These are phyloP conservation scores for Siniperca undulata DNA, from an alignment of 2,797 vertebrate species.

Conservation along the genomic window DNA sequence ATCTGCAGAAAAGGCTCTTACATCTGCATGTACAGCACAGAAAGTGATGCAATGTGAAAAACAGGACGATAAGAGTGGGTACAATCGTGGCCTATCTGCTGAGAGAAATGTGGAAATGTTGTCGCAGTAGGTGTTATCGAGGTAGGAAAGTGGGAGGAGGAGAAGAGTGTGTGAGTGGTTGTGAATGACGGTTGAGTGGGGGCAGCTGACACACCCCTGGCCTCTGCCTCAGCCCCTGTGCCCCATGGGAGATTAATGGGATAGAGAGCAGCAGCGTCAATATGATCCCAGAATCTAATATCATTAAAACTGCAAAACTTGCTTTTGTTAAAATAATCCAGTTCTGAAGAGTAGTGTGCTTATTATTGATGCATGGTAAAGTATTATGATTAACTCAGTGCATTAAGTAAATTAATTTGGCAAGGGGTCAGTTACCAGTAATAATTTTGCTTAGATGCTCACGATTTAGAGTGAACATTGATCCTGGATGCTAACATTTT, in stretches of 20 bases:
- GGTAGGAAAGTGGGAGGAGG: slow-evolving; percentile 26
- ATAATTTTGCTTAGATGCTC: background rate
- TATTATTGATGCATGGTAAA: background rate
- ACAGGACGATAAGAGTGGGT: slow-evolving; percentile 18
- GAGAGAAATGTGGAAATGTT: slow-evolving; percentile 29
- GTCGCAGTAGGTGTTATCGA: background rate
- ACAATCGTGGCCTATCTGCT: slow-evolving; percentile 23
- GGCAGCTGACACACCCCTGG: slow-evolving; percentile 67
- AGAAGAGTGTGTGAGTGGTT: slow-evolving; percentile 35
- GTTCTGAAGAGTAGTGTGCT: background rate
- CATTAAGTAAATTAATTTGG: background rate
- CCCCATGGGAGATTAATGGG: slow-evolving; percentile 77
- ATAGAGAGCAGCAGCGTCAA: slow-evolving; percentile 43
- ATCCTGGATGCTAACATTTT: background rate
- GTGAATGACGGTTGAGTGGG: slow-evolving; percentile 53
- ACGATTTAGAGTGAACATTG: background rate
- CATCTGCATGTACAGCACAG: slow-evolving; percentile 21
- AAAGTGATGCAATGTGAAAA: slow-evolving; percentile 38
- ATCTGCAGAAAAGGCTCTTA: slow-evolving; percentile 10
- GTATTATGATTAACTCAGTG: slow-evolving; percentile 1
- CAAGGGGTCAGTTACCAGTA: background rate
- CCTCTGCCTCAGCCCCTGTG: slow-evolving; percentile 65
- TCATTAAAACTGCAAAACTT: slow-evolving; percentile 45
- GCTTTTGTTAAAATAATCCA: slow-evolving; percentile 7
- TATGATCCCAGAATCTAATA: slow-evolving; percentile 47